Evolutionary conservation across 2,888 invertebrate genomes (phyloP), one percentile per base, ranked within the genome.

Genomic region (Dione juno): DNA sequence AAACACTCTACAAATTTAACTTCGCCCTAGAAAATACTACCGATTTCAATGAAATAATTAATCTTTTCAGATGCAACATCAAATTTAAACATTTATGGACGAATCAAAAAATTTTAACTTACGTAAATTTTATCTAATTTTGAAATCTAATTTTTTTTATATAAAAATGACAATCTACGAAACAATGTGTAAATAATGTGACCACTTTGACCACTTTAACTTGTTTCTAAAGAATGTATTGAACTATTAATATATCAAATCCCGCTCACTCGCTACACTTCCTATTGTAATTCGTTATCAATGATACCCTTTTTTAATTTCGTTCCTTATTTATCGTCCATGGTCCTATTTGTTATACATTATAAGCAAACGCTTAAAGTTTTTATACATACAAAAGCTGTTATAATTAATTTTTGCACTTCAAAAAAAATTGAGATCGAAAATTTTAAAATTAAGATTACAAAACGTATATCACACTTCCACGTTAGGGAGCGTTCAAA

Each of bases 1-100:
- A 59, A 14, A 43, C 28, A n/a, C 10, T 37, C 35, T 21, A 35
- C 28, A 50, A 10, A 50, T 14, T 21, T 13, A 14, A 43, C 43
- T 21, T 43, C 43, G 35, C 37, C 37, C 45, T 28, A 61, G n/a
- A 61, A 61, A 45, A n/a, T 8, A 1, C 43, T 61, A 43, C 35
- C 11, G 45, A 45, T 21, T 37, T 16, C 37, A 40, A 37, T n/a
- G n/a, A n/a, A 43, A 61, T 16, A 61, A 61, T 61, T 45, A 6
- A 45, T 21, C 43, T 45, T 45, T 61, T 61, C 28, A 59, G 10
- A 59, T 43, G 43, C 19, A n/a, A 61, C 61, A 45, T 52, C 37
- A 50, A 50, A 50, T 48, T 64, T 64, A 64, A 64, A 64, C 19
- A 50, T 28, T 58, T 50, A 48, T 67, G 67, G 67, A 67, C 67